Conservation (phyloP, 1,140 invertebrate genomes). For the Heliothis subflexa region DNA sequence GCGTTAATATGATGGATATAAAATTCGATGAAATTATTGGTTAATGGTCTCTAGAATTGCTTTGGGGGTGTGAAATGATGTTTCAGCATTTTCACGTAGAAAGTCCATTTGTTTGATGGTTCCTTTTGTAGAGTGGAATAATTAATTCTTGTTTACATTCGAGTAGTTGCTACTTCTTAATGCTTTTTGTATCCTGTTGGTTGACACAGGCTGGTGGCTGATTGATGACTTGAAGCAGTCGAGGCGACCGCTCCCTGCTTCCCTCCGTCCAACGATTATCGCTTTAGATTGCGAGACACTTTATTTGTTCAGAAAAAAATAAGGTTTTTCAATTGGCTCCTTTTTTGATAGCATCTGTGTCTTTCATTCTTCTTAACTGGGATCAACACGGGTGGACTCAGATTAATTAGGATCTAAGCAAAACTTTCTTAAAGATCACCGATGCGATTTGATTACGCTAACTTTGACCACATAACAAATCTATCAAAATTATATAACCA, state of each 20-base stretch:
- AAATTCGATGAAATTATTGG: slow-evolving; percentile 84
- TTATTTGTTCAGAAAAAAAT: slow-evolving; percentile 57
- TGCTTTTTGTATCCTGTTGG: slow-evolving; percentile 42
- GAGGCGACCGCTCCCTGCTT: slow-evolving; percentile 40
- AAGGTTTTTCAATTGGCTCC: slow-evolving; percentile 44
- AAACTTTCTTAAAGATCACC: no score
- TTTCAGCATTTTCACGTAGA: slow-evolving; percentile 61
- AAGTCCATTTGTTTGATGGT: slow-evolving; percentile 39
- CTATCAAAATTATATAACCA: not conserved
- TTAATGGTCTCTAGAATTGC: slow-evolving; percentile 81
- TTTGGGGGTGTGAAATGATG: slow-evolving; percentile 60
- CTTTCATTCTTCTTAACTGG: slow-evolving; percentile 5
- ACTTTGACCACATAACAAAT: not conserved
- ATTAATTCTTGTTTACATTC: slow-evolving; percentile 37
- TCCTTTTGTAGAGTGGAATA: not conserved
- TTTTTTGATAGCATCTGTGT: slow-evolving; percentile 29
- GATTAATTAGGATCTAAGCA: not conserved
- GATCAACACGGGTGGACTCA: not conserved
- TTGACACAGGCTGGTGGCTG: slow-evolving; percentile 44
- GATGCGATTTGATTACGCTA: no score
- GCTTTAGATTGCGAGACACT: slow-evolving; percentile 57
- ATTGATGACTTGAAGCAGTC: slow-evolving; percentile 57
- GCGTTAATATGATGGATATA: slow-evolving; percentile 83
- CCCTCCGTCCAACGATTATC: slow-evolving; percentile 55
- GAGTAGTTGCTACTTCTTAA: slow-evolving; percentile 30